These are phyloP conservation scores for Elgaria multicarinata DNA, from an alignment of 2,113 vertebrate genomes.

Conservation along the genomic window DNA sequence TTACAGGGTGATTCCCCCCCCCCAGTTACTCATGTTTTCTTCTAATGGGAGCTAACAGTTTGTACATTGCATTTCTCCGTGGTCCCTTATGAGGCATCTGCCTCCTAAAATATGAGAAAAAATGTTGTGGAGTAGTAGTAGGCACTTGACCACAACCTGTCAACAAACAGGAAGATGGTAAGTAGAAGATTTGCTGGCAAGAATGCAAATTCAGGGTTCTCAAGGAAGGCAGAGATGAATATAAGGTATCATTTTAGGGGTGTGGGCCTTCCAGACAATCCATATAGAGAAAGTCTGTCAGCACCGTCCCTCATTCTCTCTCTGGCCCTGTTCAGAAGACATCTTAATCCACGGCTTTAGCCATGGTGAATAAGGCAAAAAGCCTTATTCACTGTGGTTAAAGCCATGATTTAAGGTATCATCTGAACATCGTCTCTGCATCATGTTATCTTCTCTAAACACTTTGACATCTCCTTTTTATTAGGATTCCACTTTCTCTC, in stretches of 20 bases:
- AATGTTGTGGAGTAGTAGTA: not conserved
- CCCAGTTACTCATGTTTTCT: not conserved
- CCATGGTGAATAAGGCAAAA: too few relatives aligned
- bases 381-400: too few relatives aligned
- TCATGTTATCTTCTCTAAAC: not conserved
- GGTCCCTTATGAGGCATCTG: not conserved
- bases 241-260: not conserved
- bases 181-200: not conserved
- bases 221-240: not conserved
- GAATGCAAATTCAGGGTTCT: not conserved
- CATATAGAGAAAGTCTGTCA: not conserved
- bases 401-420: too few relatives aligned
- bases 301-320: not conserved
- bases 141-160: not conserved
- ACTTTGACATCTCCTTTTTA: not conserved
- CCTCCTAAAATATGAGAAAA: not conserved
- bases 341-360: too few relatives aligned
- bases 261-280: not conserved
- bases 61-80: not conserved
- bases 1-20: not conserved
- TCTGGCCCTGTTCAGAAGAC: too few relatives aligned
- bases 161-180: not conserved
- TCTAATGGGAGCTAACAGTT: not conserved
- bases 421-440: too few relatives aligned
- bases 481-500: not conserved